A percentile compares a stretch with the other conserved stretches of the same genome.
Evolutionary conservation across 1,140 invertebrate species (phyloP).

Genomic region (Papilio polyxenes): DNA sequence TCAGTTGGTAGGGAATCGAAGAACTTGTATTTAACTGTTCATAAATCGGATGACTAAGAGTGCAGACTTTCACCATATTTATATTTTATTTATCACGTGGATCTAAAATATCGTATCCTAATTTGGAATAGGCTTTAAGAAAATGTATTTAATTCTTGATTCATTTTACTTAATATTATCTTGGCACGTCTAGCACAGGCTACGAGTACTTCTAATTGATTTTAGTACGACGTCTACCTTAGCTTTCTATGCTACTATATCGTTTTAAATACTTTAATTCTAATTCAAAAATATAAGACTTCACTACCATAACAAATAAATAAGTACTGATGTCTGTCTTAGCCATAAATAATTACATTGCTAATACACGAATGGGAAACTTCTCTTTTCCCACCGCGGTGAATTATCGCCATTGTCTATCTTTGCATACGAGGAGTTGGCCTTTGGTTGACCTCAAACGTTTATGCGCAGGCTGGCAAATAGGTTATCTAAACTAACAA

Average conservation of each 20-base stretch:
- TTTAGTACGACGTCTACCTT: no score
- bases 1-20: not conserved
- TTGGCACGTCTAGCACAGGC: no score
- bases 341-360: not conserved
- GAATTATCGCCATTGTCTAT: not conserved
- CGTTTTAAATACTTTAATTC: no score
- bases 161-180: no score
- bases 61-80: not conserved
- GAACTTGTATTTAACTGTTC: not conserved
- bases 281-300: no score
- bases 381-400: not conserved
- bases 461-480: not conserved
- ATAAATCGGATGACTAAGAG: not conserved
- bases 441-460: not conserved
- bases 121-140: no score
- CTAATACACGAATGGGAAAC: constrained; percentile 3
- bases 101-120: no score
- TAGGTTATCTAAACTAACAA: constrained; percentile 1
- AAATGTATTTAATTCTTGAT: no score
- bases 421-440: not conserved
- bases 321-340: constrained; percentile 1
- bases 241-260: no score
- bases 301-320: not conserved
- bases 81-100: no score
- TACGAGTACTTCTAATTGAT: no score